Conservation (phyloP, 2,797 vertebrate species). For the Centroberyx gerrardi region DNA sequence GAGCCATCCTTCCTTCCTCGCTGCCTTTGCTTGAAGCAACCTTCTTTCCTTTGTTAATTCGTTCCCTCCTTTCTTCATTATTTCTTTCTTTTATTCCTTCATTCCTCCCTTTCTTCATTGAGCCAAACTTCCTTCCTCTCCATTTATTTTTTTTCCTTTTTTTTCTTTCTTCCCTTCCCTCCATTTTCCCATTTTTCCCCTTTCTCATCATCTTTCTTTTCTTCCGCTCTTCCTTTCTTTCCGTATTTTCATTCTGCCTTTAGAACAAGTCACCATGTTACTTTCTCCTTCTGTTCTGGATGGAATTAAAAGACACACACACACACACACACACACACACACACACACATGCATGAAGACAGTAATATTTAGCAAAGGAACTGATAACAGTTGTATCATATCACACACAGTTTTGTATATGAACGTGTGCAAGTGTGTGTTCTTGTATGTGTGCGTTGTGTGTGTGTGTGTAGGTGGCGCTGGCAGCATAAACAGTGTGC, state of each 20-base stretch:
- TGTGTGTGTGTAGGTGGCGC: neutral
- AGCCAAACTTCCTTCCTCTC: too few species aligned
- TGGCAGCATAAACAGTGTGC: neutral
- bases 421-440: too few species aligned
- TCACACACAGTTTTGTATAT: too few species aligned
- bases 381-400: too few species aligned
- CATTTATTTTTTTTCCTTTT: neutral
- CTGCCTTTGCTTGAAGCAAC: neutral
- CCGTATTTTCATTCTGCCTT: neutral
- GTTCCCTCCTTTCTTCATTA: neutral
- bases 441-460: neutral
- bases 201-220: neutral
- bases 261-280: neutral
- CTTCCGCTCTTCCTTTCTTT: neutral
- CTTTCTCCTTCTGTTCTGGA: neutral
- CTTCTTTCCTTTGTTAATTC: neutral
- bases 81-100: neutral
- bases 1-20: too few species aligned
- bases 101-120: too few species aligned
- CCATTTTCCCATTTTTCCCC: neutral
- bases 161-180: neutral
- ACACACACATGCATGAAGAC: neutral
- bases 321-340: neutral
- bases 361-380: neutral
- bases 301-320: too few species aligned